Base-by-base conservation (phyloP, 2,888 invertebrate species). In the Beris morrisii region DNA sequence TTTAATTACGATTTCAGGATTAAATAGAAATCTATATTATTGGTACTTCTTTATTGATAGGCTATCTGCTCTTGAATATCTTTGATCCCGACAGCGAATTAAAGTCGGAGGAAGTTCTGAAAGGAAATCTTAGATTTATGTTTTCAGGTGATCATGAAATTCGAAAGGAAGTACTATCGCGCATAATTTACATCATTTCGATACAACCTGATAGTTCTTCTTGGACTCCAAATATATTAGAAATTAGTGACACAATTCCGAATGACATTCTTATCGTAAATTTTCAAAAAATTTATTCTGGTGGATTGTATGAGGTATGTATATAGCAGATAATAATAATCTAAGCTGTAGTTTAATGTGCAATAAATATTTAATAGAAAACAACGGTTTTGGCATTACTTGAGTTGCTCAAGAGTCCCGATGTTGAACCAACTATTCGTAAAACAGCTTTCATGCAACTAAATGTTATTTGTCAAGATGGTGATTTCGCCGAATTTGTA, bases 371-470 rank as follows among this genome's bases (percentile, higher is more conserved):
- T 32, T 2, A 45, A 6, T 54, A 70, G 70, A 53, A 53, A 53
- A 32, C 65, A 4, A 64, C 67, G 0, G 56, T 71, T 7, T 44
- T 31, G 38, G 73, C 76, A 32, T 66, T 81, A 15, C n/a, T 78
- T 3, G 73, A 74, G 4, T 61, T 80, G 46, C 67, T 80, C 12
- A 71, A 74, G 12, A 71, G 74, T 6, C 67, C 72, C 6, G 76
- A 77, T 59, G 67, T 79, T 3, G 76, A 77, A 43, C 75, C 77
- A 1, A 57, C 73, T 12, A 76, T 79, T 53, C 73, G 78, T 6
- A 78, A 77, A 67, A 77, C 79, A 0, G 72, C 78, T 0, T 69
- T 78, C 4, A 72, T 74, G 67, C 79, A 80, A 67, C 65, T 78
- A 5, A 78, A 78, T 69, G 73, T 77, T 2, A 69, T 80, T 68